These are phyloP conservation scores for Tigriopus californicus DNA, from an alignment of 2,888 invertebrate genomes.

Conservation along the genomic window DNA sequence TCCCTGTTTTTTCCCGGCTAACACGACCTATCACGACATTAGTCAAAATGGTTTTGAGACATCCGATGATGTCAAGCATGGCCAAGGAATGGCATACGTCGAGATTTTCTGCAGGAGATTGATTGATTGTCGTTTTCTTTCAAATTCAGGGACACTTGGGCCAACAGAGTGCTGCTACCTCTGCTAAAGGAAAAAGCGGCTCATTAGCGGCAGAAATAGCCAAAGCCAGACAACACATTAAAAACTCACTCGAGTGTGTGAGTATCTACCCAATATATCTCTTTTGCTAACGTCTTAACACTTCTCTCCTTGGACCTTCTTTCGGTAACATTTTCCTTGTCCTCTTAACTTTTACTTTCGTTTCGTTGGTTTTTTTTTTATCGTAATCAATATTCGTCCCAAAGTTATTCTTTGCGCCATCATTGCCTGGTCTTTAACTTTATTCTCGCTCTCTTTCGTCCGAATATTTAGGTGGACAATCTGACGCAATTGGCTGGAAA, in stretches of 20 bases:
- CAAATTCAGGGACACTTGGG: neutral
- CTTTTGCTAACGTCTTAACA: neutral
- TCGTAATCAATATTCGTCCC: too few species aligned
- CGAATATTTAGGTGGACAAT: conserved; percentile 3
- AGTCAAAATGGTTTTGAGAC: too few species aligned
- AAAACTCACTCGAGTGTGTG: conserved; percentile 35
- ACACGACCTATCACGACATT: too few species aligned
- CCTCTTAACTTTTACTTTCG: neutral
- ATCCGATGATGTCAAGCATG: too few species aligned
- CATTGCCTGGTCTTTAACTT: too few species aligned
- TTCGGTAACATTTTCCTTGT: neutral
- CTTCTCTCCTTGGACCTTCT: neutral
- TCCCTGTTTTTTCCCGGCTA: too few species aligned
- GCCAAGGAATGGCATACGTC: neutral
- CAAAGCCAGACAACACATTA: conserved; percentile 67
- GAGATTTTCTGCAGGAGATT: neutral
- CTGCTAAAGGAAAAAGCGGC: conserved; percentile 1
- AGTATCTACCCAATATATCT: conserved; percentile 23
- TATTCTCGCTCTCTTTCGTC: neutral
- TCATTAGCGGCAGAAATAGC: conserved; percentile 57
- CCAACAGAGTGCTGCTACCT: neutral
- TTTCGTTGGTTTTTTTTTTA: too few species aligned
- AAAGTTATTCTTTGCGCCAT: too few species aligned
- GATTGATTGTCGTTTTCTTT: neutral
- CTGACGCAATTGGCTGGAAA: neutral